Percentiles rank a stretch among this genome's conserved stretches.
These are phyloP conservation scores for Cryptocheilus praepositus DNA, from an alignment of 2,888 invertebrate genomes.

Conservation along the genomic window DNA sequence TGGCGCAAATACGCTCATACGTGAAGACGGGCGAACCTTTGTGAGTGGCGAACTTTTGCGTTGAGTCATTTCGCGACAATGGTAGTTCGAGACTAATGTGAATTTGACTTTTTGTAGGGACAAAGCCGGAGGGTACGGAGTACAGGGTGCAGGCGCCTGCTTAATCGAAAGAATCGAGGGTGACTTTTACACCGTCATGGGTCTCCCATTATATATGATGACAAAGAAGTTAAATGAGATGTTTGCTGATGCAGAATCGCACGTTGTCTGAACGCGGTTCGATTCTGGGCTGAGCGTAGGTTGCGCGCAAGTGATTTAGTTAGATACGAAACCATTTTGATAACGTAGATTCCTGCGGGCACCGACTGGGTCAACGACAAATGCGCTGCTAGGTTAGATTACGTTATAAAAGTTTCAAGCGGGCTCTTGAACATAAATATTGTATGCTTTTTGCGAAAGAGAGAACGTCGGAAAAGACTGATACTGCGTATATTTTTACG, in stretches of 20 bases:
- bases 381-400: too few species aligned
- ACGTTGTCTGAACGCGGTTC: neutral
- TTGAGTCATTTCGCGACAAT: neutral
- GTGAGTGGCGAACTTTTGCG: conserved; percentile 75
- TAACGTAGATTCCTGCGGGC: too few species aligned
- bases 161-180: conserved; percentile 88
- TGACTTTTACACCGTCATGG: conserved; percentile 93
- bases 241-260: conserved; percentile 37
- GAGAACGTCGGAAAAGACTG: too few species aligned
- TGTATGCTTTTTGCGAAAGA: too few species aligned
- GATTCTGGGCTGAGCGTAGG: neutral
- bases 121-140: conserved; percentile 95
- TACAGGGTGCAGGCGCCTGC: conserved; percentile 90
- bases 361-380: too few species aligned
- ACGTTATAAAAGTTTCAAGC: too few species aligned
- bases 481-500: too few species aligned
- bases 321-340: too few species aligned
- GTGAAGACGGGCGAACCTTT: conserved; percentile 92
- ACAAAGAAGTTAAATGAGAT: conserved; percentile 64
- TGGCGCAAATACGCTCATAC: conserved; percentile 87
- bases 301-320: too few species aligned
- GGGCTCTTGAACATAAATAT: too few species aligned
- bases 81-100: neutral
- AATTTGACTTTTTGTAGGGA: conserved; percentile 77
- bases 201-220: conserved; percentile 83